Evolutionary conservation across 2,797 vertebrate genomes (phyloP).

Genomic region (Graptemys geographica): DNA sequence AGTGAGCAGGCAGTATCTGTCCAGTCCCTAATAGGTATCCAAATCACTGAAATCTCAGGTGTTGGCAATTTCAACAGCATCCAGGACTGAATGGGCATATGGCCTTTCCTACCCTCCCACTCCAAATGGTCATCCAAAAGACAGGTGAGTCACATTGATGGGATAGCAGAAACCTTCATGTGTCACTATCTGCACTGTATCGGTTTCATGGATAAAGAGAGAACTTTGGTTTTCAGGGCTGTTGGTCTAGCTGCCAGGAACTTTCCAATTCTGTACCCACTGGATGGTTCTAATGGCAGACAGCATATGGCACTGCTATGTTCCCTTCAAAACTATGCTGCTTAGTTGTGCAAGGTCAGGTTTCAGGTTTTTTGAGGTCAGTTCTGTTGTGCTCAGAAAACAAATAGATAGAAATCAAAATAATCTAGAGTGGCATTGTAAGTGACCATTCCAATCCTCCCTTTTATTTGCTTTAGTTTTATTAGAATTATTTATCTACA

Average conservation of each 20-base stretch:
- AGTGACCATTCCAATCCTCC: no score
- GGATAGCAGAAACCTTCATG: background rate
- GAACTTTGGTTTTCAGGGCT: background rate
- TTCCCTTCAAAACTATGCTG: background rate
- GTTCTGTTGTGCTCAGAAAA: background rate
- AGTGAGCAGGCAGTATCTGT: no score
- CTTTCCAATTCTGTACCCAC: background rate
- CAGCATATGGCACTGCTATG: background rate
- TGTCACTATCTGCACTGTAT: background rate
- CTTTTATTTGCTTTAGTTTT: background rate
- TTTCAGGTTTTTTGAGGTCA: background rate
- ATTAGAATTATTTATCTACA: background rate
- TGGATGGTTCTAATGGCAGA: background rate
- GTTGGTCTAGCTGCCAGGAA: background rate
- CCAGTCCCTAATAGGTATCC: no score
- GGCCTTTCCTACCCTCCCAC: no score
- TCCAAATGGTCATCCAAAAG: no score
- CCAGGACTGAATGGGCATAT: no score
- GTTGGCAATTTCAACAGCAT: no score
- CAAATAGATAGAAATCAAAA: background rate
- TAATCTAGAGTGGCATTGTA: background rate
- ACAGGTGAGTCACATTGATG: no score
- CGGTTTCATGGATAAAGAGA: background rate
- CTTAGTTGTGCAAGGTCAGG: background rate
- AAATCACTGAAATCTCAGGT: no score